Conservation (phyloP, 2,797 vertebrate genomes). For the Propithecus deckenii region DNA sequence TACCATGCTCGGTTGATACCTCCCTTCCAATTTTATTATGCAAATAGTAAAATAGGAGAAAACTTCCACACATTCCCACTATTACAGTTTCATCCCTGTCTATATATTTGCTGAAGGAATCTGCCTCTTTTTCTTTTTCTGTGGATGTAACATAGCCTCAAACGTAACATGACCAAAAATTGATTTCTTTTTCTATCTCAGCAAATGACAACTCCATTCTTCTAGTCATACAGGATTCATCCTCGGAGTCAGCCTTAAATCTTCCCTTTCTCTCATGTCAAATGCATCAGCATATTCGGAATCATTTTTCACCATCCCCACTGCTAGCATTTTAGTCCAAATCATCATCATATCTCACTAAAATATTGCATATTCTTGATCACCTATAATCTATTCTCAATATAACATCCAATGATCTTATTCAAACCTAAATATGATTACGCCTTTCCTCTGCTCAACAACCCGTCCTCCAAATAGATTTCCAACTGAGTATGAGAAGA, state of each 20-base stretch:
- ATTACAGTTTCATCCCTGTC: neutral
- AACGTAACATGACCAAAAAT: neutral
- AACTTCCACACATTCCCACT: neutral
- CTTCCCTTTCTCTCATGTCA: neutral
- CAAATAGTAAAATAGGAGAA: neutral
- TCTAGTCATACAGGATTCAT: neutral
- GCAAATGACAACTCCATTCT: neutral
- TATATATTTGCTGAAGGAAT: neutral
- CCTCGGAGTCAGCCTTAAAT: neutral
- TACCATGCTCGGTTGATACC: neutral
- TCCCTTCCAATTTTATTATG: neutral
- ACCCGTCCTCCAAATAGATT: neutral
- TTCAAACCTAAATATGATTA: neutral
- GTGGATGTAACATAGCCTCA: neutral
- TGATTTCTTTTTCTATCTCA: neutral
- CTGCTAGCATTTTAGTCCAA: neutral
- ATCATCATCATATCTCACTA: neutral
- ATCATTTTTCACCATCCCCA: neutral
- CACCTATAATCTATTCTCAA: neutral
- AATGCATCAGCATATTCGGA: neutral
- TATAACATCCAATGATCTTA: neutral
- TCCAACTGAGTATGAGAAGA: neutral
- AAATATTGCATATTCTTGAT: neutral
- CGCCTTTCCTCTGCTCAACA: neutral
- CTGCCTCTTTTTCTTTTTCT: neutral